Evolutionary conservation across 2,797 vertebrate genomes (phyloP), one percentile per base, ranked within the genome.

Genomic region (Manis pentadactyla): DNA sequence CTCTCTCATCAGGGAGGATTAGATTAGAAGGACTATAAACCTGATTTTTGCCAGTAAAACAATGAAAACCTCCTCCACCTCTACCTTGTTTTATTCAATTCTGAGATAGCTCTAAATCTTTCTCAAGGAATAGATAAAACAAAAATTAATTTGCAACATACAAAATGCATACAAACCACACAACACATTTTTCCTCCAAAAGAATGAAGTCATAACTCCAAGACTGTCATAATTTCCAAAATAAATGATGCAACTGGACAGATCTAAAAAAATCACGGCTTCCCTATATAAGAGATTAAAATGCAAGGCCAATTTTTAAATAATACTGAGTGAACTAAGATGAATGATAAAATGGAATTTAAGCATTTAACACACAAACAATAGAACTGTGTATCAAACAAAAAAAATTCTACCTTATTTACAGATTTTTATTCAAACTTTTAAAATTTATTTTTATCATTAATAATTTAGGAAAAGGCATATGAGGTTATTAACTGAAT

Each of bases 211-310:
- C n/a, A 51, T 9, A 93, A 82, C 39, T 51, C 29, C 18, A 93
- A 89, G 17, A 90, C 51, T 9, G 5, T 75, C 61, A 82, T 87
- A 46, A 86, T 86, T 95, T 81, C 87, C 74, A 95, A 91, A 96
- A 61, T 46, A 94, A 96, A 81, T 11, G 79, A 66, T 51, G 7
- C 17, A 88, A 73, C 12, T 93, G 49, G 93, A 39, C 29, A 94
- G 93, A 77, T 55, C 49, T 84, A 11, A 87, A 87, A 87, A 94
- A 88, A 74, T 66, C 57, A 14, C 12, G 34, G 19, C 69, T 83
- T 39, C 34, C 68, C 57, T 46, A 29, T 0, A 73, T 18, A 69
- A 64, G 27, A 81, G 34, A 87, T 75, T 51, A 95, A 94, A 96
- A 81, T 61, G 17, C 0, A 57, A 57, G 53, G 69, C 5, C 31